phyloP scores from a whole-genome alignment of 2,888 invertebrate genomes.

The Ypsolopha scabrella region DNA sequence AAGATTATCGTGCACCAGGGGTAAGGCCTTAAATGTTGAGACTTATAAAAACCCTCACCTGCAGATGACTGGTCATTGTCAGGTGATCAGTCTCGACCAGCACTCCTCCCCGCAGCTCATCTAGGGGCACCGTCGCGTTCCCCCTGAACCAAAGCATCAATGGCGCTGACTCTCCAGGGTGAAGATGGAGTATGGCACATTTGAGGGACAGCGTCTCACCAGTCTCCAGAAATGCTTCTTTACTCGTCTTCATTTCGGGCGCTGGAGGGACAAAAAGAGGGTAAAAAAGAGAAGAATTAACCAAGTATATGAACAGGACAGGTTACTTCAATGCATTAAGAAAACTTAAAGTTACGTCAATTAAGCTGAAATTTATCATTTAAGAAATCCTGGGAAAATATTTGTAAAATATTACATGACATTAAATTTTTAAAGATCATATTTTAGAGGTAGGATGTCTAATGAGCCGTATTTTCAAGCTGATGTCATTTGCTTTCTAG shows the following conservation, averaged over 20 bases:
- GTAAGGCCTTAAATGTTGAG: too few relatives aligned
- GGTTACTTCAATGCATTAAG: too few relatives aligned
- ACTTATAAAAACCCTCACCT: slow-evolving; percentile 26
- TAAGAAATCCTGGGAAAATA: too few relatives aligned
- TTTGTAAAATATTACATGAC: too few relatives aligned
- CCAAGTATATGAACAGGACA: too few relatives aligned
- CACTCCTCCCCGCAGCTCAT: slow-evolving; percentile 61
- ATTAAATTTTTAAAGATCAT: too few relatives aligned
- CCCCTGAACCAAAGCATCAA: slow-evolving; percentile 51
- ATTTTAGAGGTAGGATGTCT: too few relatives aligned
- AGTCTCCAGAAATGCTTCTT: slow-evolving; percentile 54
- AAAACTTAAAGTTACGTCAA: too few relatives aligned
- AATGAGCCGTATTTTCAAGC: too few relatives aligned
- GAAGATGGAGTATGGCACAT: slow-evolving; percentile 44
- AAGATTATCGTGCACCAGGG: too few relatives aligned
- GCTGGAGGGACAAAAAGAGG: slow-evolving; percentile 21
- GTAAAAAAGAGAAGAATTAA: not conserved
- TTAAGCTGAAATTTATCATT: too few relatives aligned
- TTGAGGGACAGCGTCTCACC: slow-evolving; percentile 57
- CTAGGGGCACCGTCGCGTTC: slow-evolving; percentile 35
- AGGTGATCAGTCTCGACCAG: slow-evolving; percentile 54
- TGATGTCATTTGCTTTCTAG: too few relatives aligned
- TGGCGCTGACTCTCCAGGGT: slow-evolving; percentile 35
- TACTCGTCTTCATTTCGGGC: slow-evolving; percentile 51
- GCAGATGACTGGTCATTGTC: slow-evolving; percentile 50